phyloP scores from a whole-genome alignment of 2,797 vertebrate species.

The Amblyraja radiata region DNA sequence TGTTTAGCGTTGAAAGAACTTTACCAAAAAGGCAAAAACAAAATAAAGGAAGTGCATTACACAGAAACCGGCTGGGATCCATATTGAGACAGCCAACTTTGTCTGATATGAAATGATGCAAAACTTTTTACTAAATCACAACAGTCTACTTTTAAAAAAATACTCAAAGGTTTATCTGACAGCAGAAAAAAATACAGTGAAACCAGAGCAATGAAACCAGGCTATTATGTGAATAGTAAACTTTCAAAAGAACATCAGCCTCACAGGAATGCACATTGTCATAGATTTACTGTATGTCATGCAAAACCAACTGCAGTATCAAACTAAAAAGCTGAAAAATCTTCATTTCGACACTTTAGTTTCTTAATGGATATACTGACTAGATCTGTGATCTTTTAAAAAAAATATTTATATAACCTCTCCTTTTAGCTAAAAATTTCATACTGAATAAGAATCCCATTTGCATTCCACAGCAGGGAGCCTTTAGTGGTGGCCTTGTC shows the following conservation, averaged over 20 bases:
- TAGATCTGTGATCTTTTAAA: background rate
- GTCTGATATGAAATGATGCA: background rate
- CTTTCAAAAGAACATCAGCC: background rate
- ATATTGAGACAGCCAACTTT: background rate
- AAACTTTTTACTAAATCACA: background rate
- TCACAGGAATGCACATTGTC: background rate
- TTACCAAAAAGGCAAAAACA: background rate
- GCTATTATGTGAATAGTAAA: background rate
- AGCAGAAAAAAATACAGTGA: background rate
- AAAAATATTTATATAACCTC: slow-evolving; percentile 1
- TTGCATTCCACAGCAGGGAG: background rate
- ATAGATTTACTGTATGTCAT: background rate
- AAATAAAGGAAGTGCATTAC: background rate
- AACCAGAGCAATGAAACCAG: background rate
- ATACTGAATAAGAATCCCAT: background rate
- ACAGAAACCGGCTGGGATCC: background rate
- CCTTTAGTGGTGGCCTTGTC: background rate
- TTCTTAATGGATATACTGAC: background rate
- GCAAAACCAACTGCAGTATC: background rate
- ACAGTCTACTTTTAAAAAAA: background rate
- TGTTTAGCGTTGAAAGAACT: background rate
- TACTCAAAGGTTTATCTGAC: background rate
- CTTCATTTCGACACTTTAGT: slow-evolving; percentile 12
- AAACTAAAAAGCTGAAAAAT: background rate
- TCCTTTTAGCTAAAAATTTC: background rate